These are phyloP conservation scores for Sinopyrophorus schimmeli DNA, from an alignment of 2,888 invertebrate species.

Conservation along the genomic window DNA sequence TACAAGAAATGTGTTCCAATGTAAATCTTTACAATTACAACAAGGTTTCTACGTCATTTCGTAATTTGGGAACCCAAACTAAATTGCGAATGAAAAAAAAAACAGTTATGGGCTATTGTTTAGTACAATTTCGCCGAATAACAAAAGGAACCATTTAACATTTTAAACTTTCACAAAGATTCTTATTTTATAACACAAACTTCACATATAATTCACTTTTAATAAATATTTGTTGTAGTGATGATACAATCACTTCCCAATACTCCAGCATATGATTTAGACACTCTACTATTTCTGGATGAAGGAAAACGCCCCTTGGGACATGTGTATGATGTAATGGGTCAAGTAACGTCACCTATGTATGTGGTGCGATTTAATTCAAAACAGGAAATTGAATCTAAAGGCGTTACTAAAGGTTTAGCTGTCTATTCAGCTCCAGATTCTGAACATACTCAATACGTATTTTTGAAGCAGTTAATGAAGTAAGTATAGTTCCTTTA, in stretches of 20 bases:
- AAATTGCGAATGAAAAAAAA: too few species aligned
- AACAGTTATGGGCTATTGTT: too few species aligned
- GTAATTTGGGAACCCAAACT: too few species aligned
- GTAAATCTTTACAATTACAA: too few species aligned
- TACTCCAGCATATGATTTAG: slow-evolving; percentile 80
- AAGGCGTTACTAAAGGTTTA: slow-evolving; percentile 68
- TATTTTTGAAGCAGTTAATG: slow-evolving; percentile 73
- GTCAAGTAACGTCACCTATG: slow-evolving; percentile 80
- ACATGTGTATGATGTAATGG: slow-evolving; percentile 89
- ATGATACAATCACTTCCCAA: slow-evolving; percentile 73
- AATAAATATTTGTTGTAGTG: slow-evolving; percentile 59
- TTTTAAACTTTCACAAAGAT: too few species aligned
- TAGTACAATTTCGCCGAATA: too few species aligned
- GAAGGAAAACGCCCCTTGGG: slow-evolving; percentile 76
- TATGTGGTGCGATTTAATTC: slow-evolving; percentile 92
- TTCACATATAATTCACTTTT: neutral
- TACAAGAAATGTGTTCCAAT: too few species aligned
- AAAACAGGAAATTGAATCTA: slow-evolving; percentile 70
- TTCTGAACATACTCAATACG: slow-evolving; percentile 73
- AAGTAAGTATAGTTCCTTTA: slow-evolving; percentile 62
- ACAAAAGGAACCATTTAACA: too few species aligned
- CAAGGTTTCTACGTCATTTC: too few species aligned
- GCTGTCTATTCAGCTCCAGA: slow-evolving; percentile 81
- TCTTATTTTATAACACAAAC: too few species aligned
- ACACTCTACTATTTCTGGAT: slow-evolving; percentile 84